Evolutionary conservation across 2,888 invertebrate genomes (phyloP).

Genomic region (Pristionchus fissidentatus): DNA sequence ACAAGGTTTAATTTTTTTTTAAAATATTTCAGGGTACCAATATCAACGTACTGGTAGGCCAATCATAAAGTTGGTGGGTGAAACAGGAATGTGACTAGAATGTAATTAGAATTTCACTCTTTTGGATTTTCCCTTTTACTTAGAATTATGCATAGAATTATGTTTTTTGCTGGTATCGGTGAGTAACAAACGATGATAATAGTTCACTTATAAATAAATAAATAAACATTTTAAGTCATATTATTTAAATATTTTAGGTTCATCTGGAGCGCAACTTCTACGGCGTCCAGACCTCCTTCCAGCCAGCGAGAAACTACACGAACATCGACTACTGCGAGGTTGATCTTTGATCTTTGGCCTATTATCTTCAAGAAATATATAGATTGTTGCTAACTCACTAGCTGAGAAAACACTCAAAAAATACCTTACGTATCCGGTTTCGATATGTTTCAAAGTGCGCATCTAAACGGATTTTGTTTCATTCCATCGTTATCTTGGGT

Average conservation of each 20-base stretch:
- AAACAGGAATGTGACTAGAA: too few relatives aligned
- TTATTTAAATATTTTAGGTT: conserved; percentile 51
- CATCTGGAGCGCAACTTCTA: conserved; percentile 73
- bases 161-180: too few relatives aligned
- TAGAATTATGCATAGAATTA: too few relatives aligned
- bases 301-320: conserved; percentile 49
- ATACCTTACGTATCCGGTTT: not conserved
- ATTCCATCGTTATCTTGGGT: conserved; percentile 23
- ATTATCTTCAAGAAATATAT: not conserved
- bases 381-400: not conserved
- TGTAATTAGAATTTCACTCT: too few relatives aligned
- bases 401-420: not conserved
- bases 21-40: too few relatives aligned
- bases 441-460: not conserved
- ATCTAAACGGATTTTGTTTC: not conserved
- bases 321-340: conserved; percentile 62
- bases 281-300: conserved; percentile 58
- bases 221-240: not conserved
- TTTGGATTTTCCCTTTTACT: too few relatives aligned
- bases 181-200: not conserved
- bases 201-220: not conserved
- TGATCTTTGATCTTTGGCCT: conserved; percentile 33
- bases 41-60: too few relatives aligned
- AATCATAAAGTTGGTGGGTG: too few relatives aligned
- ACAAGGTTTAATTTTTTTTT: not conserved